Percentiles rank a stretch among this genome's conserved stretches.
Evolutionary conservation across 64 coral and sea anemone species (phyloP).

Genomic region (Anthopleura sola): DNA sequence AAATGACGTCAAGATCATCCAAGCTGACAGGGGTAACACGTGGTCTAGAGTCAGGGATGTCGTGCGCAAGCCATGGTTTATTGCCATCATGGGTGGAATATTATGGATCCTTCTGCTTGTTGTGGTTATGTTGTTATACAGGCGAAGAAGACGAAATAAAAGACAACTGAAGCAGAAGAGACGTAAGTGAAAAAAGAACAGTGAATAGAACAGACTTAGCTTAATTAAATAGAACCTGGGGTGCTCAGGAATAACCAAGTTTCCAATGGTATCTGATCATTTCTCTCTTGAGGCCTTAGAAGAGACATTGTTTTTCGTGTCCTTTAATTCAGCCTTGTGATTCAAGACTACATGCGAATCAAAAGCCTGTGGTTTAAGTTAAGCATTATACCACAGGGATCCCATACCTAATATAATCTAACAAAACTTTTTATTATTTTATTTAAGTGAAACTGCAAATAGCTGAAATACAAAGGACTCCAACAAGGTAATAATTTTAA

Average conservation of each 20-base stretch:
- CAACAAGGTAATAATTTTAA: neutral
- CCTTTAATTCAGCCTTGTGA: no score
- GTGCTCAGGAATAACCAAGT: no score
- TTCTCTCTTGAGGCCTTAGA: no score
- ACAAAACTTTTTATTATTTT: neutral
- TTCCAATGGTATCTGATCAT: no score
- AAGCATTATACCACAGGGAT: no score
- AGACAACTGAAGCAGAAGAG: slow-evolving; percentile 37
- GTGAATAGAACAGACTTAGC: neutral
- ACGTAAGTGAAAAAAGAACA: neutral
- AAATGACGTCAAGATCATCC: slow-evolving; percentile 42
- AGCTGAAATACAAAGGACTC: slow-evolving; percentile 15
- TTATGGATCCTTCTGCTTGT: slow-evolving; percentile 68
- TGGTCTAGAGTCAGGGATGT: slow-evolving; percentile 73
- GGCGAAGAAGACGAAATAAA: slow-evolving; percentile 51
- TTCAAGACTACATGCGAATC: no score
- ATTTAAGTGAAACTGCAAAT: slow-evolving; percentile 11
- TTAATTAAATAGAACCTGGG: no score
- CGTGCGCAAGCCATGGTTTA: slow-evolving; percentile 84
- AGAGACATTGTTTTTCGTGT: no score
- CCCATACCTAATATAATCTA: neutral
- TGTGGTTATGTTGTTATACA: slow-evolving; percentile 69
- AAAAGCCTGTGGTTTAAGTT: no score
- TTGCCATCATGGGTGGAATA: slow-evolving; percentile 64
- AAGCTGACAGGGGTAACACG: slow-evolving; percentile 12